Base-by-base conservation (phyloP, 2,113 vertebrate genomes). In the Callorhinus ursinus region DNA sequence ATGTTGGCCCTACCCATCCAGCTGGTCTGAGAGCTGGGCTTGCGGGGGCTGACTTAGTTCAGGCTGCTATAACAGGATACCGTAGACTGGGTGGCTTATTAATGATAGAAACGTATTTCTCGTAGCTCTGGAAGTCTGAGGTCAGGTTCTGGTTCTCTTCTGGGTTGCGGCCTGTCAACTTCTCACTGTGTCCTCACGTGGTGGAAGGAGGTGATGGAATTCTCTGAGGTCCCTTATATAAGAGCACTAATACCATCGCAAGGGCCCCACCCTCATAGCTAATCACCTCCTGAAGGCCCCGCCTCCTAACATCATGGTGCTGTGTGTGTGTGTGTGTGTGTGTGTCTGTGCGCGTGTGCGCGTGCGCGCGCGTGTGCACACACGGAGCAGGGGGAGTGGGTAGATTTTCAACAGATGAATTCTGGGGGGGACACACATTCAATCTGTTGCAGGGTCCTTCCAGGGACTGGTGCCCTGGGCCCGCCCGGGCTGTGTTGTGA, bases 41-140 rank as follows among this genome's bases (percentile, higher is more conserved):
- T 10, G n/a, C 65, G 77, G 79, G 33, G 11, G 12, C 18, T 15
- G 28, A 33, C 71, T 6, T 2, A 13, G 33, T 39, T 19, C 1
- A 4, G 42, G 46, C 46, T 3, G 2, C 42, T 65, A 1, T 9
- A 5, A 69, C 18, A 11, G 14, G 1, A 67, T 1, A 42, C 33
- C 22, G 0, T 24, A n/a, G 59, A 19, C 86, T 9, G 46, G 72
- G 59, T 19, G 33, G 22, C 59, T 46, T 46, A 16, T 49, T 18
- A 33, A 10, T 12, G 28, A 33, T 18, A 53, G 65, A 36, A 19
- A 7, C 2, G 5, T n/a, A 22, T 51, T 63, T 49, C 57, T 63
- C 3, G 0, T 36, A 26, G 57, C 21, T 33, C n/a, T 65, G 51
- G 36, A 57, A 59, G 69, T 42, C 69, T 42, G 69, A 42, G 11